Conservation (phyloP, 1,140 invertebrate genomes). For the Drosophila chauvacae region DNA sequence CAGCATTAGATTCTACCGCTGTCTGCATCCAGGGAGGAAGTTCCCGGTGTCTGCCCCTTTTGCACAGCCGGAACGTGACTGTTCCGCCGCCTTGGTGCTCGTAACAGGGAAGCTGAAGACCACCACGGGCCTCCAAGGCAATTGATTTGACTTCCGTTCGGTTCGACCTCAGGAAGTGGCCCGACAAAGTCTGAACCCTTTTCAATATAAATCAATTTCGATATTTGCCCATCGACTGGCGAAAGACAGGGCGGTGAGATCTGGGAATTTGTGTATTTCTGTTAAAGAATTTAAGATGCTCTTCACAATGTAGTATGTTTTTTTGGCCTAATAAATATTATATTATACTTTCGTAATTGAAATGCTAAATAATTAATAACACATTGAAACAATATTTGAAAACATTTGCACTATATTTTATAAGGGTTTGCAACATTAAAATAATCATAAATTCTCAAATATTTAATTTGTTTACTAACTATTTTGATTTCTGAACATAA, state of each 20-base stretch:
- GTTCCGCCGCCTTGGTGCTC: constrained; percentile 19
- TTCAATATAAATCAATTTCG: constrained; percentile 83
- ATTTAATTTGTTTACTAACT: no score
- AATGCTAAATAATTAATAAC: no score
- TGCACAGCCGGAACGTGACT: constrained; percentile 44
- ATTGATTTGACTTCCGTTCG: constrained; percentile 79
- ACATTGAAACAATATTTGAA: no score
- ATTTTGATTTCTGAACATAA: no score
- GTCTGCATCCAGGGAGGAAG: constrained; percentile 7
- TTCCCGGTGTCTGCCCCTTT: constrained; percentile 16
- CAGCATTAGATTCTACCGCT: constrained; percentile 44
- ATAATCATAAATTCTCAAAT: no score
- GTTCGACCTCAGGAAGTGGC: constrained; percentile 67
- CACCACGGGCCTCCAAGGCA: constrained; percentile 42
- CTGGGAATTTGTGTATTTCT: not conserved
- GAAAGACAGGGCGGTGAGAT: not conserved
- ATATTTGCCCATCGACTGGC: constrained; percentile 57
- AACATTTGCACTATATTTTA: no score
- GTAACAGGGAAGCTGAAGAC: not conserved
- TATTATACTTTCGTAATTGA: no score
- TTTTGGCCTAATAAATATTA: no score
- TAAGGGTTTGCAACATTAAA: no score
- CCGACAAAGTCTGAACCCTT: constrained; percentile 62
- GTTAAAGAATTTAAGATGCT: not conserved
- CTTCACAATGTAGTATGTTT: not conserved